A percentile compares a stretch with the other conserved stretches of the same genome.
These are phyloP conservation scores for Oryzaephilus surinamensis DNA, from an alignment of 1,140 invertebrate genomes.

Conservation along the genomic window DNA sequence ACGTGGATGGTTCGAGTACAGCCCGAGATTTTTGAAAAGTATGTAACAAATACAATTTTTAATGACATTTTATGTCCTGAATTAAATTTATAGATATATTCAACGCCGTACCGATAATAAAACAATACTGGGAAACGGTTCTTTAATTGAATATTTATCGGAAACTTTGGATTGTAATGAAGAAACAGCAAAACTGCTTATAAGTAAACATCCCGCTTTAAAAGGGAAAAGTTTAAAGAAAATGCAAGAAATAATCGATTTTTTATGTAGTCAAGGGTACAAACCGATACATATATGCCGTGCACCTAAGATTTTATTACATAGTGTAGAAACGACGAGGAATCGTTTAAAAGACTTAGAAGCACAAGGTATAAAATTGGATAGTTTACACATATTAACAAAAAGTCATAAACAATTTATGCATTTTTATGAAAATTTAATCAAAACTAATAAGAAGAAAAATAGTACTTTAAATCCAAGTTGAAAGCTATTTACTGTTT, in stretches of 20 bases:
- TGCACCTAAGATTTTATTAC: slow-evolving; percentile 40
- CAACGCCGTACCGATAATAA: slow-evolving; percentile 36
- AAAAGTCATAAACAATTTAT: slow-evolving; percentile 40
- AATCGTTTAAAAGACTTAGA: slow-evolving; percentile 37
- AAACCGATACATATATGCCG: slow-evolving; percentile 37
- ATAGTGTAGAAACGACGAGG: slow-evolving; percentile 40
- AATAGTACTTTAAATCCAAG: neutral
- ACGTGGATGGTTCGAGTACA: slow-evolving; percentile 46
- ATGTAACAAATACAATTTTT: slow-evolving; percentile 9
- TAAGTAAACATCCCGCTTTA: slow-evolving; percentile 37
- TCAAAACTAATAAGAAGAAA: slow-evolving; percentile 24
- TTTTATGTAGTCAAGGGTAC: slow-evolving; percentile 38
- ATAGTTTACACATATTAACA: slow-evolving; percentile 39
- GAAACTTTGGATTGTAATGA: slow-evolving; percentile 36
- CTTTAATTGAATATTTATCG: slow-evolving; percentile 38
- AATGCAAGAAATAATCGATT: slow-evolving; percentile 42
- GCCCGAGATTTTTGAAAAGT: slow-evolving; percentile 36
- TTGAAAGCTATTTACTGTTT: neutral
- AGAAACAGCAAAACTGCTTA: slow-evolving; percentile 33
- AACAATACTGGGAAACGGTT: slow-evolving; percentile 36
- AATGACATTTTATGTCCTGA: slow-evolving; percentile 4
- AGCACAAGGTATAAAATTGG: slow-evolving; percentile 32
- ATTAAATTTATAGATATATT: slow-evolving; percentile 31
- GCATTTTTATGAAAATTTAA: slow-evolving; percentile 24
- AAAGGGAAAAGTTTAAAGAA: slow-evolving; percentile 38